phyloP scores from a whole-genome alignment of 2,797 vertebrate species.

The Poliocrania exsul region DNA sequence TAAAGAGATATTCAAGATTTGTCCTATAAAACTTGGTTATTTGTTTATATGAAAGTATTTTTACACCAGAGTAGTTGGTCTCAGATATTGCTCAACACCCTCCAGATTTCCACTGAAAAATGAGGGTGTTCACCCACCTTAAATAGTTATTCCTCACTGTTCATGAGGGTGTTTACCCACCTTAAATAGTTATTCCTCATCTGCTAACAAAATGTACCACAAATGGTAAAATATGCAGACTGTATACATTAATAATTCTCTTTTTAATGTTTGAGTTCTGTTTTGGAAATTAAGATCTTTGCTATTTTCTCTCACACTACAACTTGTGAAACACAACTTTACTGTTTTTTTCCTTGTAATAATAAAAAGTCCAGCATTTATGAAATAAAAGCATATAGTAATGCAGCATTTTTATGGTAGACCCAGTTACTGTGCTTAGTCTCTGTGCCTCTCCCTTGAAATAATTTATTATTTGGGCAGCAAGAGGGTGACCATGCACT shows the following conservation, averaged over 20 bases:
- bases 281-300: not conserved
- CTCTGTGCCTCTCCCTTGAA: not conserved
- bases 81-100: not conserved
- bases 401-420: not conserved
- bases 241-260: not conserved
- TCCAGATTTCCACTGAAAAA: not conserved
- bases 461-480: conserved; percentile 29
- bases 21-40: not conserved
- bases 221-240: not conserved
- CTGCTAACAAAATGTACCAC: not conserved
- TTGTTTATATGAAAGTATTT: not conserved
- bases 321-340: not conserved
- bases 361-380: not conserved
- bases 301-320: not conserved
- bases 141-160: not conserved
- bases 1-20: not conserved
- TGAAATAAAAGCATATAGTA: not conserved
- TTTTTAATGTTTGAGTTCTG: not conserved
- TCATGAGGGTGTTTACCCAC: not conserved
- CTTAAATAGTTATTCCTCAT: not conserved
- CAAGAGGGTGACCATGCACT: not conserved
- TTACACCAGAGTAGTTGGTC: not conserved
- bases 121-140: not conserved
- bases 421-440: not conserved
- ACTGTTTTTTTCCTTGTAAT: not conserved